A percentile compares a stretch with the other conserved stretches of the same genome.
Conservation (phyloP, 2,797 vertebrate species). For the Galago senegalensis region DNA sequence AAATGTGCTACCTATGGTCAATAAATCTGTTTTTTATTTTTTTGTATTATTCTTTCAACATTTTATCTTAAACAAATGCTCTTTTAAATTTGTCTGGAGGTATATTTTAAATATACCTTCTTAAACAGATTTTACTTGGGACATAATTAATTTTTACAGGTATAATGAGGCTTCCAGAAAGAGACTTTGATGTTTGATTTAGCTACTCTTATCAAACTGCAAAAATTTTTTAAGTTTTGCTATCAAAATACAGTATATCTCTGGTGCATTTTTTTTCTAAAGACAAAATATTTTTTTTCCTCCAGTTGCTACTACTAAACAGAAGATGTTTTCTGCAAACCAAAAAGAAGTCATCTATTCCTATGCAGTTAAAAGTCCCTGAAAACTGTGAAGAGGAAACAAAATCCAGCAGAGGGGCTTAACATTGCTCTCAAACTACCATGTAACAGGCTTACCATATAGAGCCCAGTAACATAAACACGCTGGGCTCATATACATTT, state of each 20-base stretch:
- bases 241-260: background rate
- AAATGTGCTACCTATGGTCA: conserved; percentile 78
- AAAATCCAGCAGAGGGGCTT: background rate
- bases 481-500: conserved; percentile 67
- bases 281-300: background rate
- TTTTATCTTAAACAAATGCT: conserved; percentile 75
- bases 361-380: background rate
- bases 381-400: background rate
- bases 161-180: background rate
- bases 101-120: conserved; percentile 51
- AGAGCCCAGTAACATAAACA: conserved; percentile 43
- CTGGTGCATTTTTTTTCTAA: background rate
- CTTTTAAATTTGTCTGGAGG: conserved; percentile 73
- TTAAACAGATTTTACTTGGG: background rate
- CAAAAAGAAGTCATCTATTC: background rate
- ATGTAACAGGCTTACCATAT: background rate
- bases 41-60: conserved; percentile 71
- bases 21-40: conserved; percentile 84
- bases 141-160: conserved; percentile 62
- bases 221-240: conserved; percentile 40
- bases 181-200: background rate
- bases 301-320: background rate
- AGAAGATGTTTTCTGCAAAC: conserved; percentile 21
- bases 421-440: conserved; percentile 56
- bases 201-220: background rate